phyloP scores from a whole-genome alignment of 2,113 vertebrate genomes.

The Nyctereutes procyonoides region DNA sequence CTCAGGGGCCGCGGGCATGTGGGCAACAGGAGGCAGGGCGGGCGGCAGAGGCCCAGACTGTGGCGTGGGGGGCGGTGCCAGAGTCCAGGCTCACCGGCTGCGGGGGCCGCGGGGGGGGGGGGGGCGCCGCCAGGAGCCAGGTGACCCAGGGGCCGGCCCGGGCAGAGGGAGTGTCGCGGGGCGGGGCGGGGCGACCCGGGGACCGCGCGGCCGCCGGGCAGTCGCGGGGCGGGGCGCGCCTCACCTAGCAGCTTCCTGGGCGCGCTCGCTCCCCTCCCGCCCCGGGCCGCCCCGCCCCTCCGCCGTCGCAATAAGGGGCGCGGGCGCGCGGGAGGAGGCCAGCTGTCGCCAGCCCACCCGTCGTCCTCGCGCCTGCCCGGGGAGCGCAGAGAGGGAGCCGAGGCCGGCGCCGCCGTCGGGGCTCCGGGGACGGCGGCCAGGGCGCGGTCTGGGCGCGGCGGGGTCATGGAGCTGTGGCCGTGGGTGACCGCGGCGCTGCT shows the following conservation, averaged over 20 bases:
- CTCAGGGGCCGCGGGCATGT: background rate
- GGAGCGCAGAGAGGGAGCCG: background rate
- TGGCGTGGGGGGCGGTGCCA: background rate
- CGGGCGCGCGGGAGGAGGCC: background rate
- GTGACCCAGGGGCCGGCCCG: background rate
- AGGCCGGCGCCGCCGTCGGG: slow-evolving; percentile 52
- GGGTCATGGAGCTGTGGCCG: slow-evolving; percentile 81
- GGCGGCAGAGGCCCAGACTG: background rate
- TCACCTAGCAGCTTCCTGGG: slow-evolving; percentile 45
- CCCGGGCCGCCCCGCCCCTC: slow-evolving; percentile 44
- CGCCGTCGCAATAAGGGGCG: slow-evolving; percentile 70
- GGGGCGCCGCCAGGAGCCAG: background rate
- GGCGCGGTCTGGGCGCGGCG: background rate
- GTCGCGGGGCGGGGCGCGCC: background rate
- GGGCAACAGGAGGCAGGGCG: background rate
- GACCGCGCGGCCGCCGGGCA: background rate
- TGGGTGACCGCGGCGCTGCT: slow-evolving; percentile 83
- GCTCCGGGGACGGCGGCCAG: background rate
- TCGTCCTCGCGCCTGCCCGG: background rate
- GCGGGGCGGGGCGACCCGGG: background rate
- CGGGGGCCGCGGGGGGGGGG: background rate
- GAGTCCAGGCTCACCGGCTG: background rate
- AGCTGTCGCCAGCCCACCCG: background rate
- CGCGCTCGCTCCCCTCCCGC: background rate
- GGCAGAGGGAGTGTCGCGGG: background rate